Evolutionary conservation across 2,888 invertebrate genomes (phyloP).

Genomic region (Caenorhabditis doughertyi): DNA sequence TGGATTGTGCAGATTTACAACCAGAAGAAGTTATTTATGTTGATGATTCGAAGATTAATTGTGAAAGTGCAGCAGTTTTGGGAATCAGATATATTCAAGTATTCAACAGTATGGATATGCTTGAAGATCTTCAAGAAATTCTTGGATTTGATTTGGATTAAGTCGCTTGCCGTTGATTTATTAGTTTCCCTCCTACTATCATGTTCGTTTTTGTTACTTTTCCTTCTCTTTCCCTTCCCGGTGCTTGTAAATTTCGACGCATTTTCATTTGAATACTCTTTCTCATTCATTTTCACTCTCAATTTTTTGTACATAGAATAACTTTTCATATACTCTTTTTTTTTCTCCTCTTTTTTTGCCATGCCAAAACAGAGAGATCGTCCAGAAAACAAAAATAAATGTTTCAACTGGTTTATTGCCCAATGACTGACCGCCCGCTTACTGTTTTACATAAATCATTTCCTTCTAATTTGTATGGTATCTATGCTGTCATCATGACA

Average conservation of each 20-base stretch:
- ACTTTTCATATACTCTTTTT: conserved; percentile 39
- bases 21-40: conserved; percentile 64
- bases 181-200: conserved; percentile 4
- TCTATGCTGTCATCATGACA: conserved; percentile 24
- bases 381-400: conserved; percentile 31
- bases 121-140: conserved; percentile 66
- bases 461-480: conserved; percentile 42
- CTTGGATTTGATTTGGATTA: conserved; percentile 66
- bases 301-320: conserved; percentile 18
- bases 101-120: conserved; percentile 68
- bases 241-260: conserved; percentile 59
- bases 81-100: conserved; percentile 65
- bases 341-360: conserved; percentile 7
- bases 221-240: conserved; percentile 33
- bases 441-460: conserved; percentile 48
- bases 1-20: conserved; percentile 49
- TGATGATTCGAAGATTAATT: conserved; percentile 67
- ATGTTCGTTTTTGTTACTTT: conserved; percentile 29
- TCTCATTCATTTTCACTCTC: not conserved
- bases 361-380: conserved; percentile 46
- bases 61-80: conserved; percentile 56
- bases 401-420: conserved; percentile 52
- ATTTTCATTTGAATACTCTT: conserved; percentile 34
- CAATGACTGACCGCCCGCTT: conserved; percentile 27
- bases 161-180: conserved; percentile 4